phyloP scores from a whole-genome alignment of 2,888 invertebrate species.

The Stegophylla sp. region DNA sequence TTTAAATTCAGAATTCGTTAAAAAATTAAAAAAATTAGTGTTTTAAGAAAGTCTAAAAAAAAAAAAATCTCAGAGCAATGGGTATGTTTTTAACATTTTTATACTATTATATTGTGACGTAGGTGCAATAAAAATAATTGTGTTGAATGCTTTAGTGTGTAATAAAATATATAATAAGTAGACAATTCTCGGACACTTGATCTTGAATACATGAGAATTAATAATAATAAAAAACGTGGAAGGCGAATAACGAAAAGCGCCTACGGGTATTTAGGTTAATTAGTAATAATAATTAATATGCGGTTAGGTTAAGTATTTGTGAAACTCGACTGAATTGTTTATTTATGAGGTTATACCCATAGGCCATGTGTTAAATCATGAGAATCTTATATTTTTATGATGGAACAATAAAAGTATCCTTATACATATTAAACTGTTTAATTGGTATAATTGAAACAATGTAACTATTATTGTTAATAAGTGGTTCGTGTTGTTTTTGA shows the following conservation, averaged over 20 bases:
- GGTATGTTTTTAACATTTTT: too few relatives aligned
- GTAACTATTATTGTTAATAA: too few relatives aligned
- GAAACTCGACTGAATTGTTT: neutral
- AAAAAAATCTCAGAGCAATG: slow-evolving; percentile 13
- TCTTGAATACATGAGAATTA: slow-evolving; percentile 20
- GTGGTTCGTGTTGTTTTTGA: too few relatives aligned
- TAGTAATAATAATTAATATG: slow-evolving; percentile 5
- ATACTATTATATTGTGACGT: too few relatives aligned
- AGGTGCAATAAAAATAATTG: too few relatives aligned
- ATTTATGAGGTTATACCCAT: neutral
- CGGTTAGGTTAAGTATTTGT: slow-evolving; percentile 13
- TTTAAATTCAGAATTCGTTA: too few relatives aligned
- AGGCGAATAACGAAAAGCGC: neutral
- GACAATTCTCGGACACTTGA: slow-evolving; percentile 23
- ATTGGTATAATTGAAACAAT: too few relatives aligned
- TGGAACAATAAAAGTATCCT: too few relatives aligned
- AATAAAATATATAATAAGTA: neutral
- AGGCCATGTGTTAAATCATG: too few relatives aligned
- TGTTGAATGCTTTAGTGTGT: neutral
- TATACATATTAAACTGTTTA: too few relatives aligned
- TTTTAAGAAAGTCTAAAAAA: neutral
- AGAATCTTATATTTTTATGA: too few relatives aligned
- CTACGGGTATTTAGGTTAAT: slow-evolving; percentile 36
- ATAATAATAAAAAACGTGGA: neutral
- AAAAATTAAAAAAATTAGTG: too few relatives aligned